Base-by-base conservation (phyloP, 2,888 invertebrate genomes). In the Pyrocoelia pectoralis region DNA sequence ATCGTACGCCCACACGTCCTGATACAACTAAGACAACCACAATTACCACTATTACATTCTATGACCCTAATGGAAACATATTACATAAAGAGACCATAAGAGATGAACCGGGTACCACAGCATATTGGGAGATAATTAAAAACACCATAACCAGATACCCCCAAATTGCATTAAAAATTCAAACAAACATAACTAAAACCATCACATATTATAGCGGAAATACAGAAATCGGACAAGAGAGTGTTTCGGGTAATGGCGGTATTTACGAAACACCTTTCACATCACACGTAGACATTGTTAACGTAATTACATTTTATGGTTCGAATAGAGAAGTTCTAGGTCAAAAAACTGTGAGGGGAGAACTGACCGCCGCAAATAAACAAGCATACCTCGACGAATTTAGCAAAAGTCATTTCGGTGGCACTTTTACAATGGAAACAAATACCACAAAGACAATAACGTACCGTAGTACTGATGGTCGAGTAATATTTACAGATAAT, bases 101-200 rank as follows among this genome's bases (percentile, higher is more conserved):
- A n/a, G 60, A 60, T 15, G 33, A 46, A 24, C 54, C 60, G 1
- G 60, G 60, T 10, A 18, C 54, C 0, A 1, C 46, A 1, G 38
- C 41, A 2, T 60, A 54, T 9, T 60, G 60, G 60, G 43, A 60
- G 5, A 15, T 6, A 4, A 60, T 64, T 12, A 64, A 60, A 52
- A 40, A 28, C 15, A 15, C 17, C 2, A 56, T 59, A 5, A 17
- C 12, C 8, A 51, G 8, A 8, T 46, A 52, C 13, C 17, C 38
- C 12, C 28, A 15, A 46, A 19, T 46, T 13, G 56, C 59, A 18
- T n/a, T 60, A 15, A 33, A 17, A 5, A 60, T 64, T 48, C 28
- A 59, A 2, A 59, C 64, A 10, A 64, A 51, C 15, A 60, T 40
- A 2, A 56, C 51, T 12, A 56, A 52, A 59, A 46, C 51, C 8